Evolutionary conservation across 2,888 invertebrate genomes (phyloP), one percentile per base, ranked within the genome.

Genomic region (Enchytraeus crypticus): DNA sequence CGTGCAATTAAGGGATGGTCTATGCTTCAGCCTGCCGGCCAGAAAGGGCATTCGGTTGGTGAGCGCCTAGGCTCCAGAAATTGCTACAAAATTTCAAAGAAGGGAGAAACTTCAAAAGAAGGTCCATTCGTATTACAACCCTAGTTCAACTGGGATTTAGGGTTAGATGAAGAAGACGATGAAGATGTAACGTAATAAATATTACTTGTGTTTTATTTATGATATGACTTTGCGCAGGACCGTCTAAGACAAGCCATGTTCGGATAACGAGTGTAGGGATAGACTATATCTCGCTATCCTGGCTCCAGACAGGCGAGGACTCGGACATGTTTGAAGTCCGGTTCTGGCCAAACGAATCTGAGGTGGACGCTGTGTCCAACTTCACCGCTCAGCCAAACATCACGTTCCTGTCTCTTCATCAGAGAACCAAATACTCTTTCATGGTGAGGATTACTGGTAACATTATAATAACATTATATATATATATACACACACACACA

Each of bases 381-480:
- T 30, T 29, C 4, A 51, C 53, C 23, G 18, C 32, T 1, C 33
- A 21, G 27, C 27, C 30, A 1, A 51, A 51, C 53, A 51, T 51
- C 29, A 51, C 53, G 1, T 18, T 51, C 14, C 21, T 32, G 30
- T 32, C 30, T 18, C 30, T 51, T 30, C 21, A 32, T 30, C 53
- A 51, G n/a, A 21, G 53, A 30, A 51, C 53, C 5, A 51, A 33
- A 51, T 51, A 51, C 32, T 51, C 53, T 4, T 51, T 51, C 27
- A 30, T 32, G 53, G 53, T 51, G n/a, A 43, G 14, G n/a, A 43
- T n/a, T 14, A 43, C 43, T n/a, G n/a, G 43, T 14, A 43, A n/a
- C 43, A 43, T n/a, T 14, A 43, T 43, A 14, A 43, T 43, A 11
- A 43, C 11, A n/a, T n/a, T n/a, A n/a, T n/a, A n/a, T n/a, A n/a